Evolutionary conservation across 2,888 invertebrate genomes (phyloP).

Genomic region (Thecocarcelia acutangulata): DNA sequence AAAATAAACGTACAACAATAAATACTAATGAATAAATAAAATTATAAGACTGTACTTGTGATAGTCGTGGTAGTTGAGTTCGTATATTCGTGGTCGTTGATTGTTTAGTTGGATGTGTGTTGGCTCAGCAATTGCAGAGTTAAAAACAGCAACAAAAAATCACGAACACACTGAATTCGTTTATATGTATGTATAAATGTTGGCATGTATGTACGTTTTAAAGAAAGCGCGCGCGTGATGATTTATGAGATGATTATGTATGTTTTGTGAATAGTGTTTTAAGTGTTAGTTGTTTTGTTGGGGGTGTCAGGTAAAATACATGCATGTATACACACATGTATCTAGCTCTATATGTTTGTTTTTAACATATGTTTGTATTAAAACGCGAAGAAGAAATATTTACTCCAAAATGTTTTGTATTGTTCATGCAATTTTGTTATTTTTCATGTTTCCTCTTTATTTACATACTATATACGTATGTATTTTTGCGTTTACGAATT

Average conservation of each 20-base stretch:
- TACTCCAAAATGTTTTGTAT: slow-evolving; percentile 30
- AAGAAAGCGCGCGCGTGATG: slow-evolving; percentile 70
- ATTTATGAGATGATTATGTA: slow-evolving; percentile 60
- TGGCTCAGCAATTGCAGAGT: slow-evolving; percentile 44
- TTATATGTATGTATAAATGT: slow-evolving; percentile 26
- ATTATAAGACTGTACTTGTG: slow-evolving; percentile 69
- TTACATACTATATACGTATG: too few species aligned
- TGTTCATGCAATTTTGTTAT: slow-evolving; percentile 27
- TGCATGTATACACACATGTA: not conserved
- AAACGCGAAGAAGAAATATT: slow-evolving; percentile 12
- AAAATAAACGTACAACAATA: slow-evolving; percentile 54
- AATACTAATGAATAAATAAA: slow-evolving; percentile 62
- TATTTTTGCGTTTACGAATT: too few species aligned
- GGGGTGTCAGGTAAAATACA: slow-evolving; percentile 3
- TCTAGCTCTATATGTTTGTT: not conserved
- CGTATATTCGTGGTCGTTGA: slow-evolving; percentile 61
- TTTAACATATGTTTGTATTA: slow-evolving; percentile 4
- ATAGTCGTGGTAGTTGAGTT: slow-evolving; percentile 66
- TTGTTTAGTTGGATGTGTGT: slow-evolving; percentile 66
- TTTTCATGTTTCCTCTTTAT: slow-evolving; percentile 2
- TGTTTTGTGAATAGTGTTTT: slow-evolving; percentile 39
- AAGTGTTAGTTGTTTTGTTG: slow-evolving; percentile 13
- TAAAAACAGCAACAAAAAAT: slow-evolving; percentile 51
- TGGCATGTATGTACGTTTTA: slow-evolving; percentile 40
- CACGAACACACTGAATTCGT: slow-evolving; percentile 45